These are phyloP conservation scores for Acanthococcus lagerstroemiae DNA, from an alignment of 2,888 invertebrate genomes.

Conservation along the genomic window DNA sequence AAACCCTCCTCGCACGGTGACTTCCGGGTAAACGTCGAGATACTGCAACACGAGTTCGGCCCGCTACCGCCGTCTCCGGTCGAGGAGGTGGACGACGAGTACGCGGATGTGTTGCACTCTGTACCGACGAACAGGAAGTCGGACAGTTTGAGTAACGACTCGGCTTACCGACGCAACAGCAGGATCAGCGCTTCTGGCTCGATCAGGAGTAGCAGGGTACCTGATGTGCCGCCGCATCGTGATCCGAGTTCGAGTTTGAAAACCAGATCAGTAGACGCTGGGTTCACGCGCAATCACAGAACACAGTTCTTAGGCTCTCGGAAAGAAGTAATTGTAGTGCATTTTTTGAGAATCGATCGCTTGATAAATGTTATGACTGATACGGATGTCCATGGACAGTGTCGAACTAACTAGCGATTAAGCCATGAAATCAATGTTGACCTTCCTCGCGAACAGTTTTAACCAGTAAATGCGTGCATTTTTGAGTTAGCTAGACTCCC, in stretches of 20 bases:
- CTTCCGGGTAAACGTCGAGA: conserved; percentile 50
- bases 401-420: no score
- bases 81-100: conserved; percentile 66
- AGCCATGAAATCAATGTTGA: no score
- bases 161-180: conserved; percentile 6
- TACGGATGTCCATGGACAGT: no score
- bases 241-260: conserved; percentile 56
- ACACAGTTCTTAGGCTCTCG: conserved; percentile 41
- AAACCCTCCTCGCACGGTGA: conserved; percentile 37
- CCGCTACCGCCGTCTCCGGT: conserved; percentile 75
- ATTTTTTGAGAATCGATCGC: no score
- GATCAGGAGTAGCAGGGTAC: conserved; percentile 35
- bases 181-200: conserved; percentile 20
- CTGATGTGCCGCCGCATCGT: conserved; percentile 43
- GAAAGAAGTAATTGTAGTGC: no score
- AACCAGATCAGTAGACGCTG: conserved; percentile 76
- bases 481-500: no score
- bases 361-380: no score
- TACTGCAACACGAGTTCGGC: conserved; percentile 51
- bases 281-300: conserved; percentile 48
- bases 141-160: conserved; percentile 8
- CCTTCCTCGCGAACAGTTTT: no score
- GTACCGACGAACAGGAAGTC: conserved; percentile 44
- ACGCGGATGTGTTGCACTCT: conserved; percentile 54
- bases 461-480: no score